phyloP scores from a whole-genome alignment of 2,797 vertebrate genomes.

The Centropyge bicolor region DNA sequence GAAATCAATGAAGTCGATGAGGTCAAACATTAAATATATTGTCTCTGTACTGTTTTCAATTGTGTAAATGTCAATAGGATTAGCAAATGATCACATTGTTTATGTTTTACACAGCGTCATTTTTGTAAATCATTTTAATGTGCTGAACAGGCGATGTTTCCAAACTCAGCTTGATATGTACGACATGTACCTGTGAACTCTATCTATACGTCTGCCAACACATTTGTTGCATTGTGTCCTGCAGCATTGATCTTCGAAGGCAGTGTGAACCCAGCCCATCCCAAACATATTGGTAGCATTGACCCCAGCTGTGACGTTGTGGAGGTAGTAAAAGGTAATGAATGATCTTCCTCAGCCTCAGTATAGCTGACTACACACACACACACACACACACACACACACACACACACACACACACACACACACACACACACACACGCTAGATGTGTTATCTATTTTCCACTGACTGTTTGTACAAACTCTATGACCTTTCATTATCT shows the following conservation, averaged over 20 bases:
- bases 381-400: background rate
- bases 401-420: background rate
- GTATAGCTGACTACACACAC: background rate
- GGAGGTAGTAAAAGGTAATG: constrained; percentile 93
- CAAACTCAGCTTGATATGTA: background rate
- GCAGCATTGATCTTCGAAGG: constrained; percentile 95
- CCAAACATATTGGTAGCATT: constrained; percentile 97
- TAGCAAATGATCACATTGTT: too few relatives aligned
- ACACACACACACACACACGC: background rate
- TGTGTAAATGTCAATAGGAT: too few relatives aligned
- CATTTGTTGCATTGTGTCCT: constrained; percentile 36
- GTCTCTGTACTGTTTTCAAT: too few relatives aligned
- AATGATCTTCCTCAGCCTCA: constrained; percentile 10
- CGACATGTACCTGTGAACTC: background rate
- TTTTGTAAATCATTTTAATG: background rate
- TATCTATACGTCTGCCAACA: background rate
- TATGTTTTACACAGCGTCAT: too few relatives aligned
- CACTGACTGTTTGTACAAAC: constrained; percentile 6
- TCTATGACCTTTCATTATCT: constrained; percentile 34
- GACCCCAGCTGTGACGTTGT: constrained; percentile 95
- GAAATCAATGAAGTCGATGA: too few relatives aligned
- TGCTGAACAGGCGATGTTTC: background rate
- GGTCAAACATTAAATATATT: too few relatives aligned
- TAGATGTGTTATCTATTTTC: constrained; percentile 27
- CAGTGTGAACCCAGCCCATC: constrained; percentile 90